A percentile compares a stretch with the other conserved stretches of the same genome.
These are phyloP conservation scores for Gryllus longicercus DNA, from an alignment of 2,888 invertebrate genomes.

Conservation along the genomic window DNA sequence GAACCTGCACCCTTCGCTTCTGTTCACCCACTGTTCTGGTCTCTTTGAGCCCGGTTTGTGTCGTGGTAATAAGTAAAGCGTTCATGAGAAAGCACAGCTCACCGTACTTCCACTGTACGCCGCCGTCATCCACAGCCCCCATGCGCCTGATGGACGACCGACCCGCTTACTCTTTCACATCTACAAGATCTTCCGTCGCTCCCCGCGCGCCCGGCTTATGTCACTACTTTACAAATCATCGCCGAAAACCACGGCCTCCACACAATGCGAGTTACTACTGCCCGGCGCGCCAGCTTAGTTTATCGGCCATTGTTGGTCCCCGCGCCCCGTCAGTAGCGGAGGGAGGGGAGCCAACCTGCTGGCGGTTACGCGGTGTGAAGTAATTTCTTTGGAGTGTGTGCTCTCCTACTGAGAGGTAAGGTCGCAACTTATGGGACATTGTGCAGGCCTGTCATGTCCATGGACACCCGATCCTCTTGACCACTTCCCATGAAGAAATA, in stretches of 20 bases:
- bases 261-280: constrained; percentile 4
- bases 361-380: background rate
- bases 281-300: background rate
- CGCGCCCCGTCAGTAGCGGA: background rate
- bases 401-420: too few species aligned
- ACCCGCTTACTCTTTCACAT: background rate
- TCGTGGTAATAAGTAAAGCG: background rate
- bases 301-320: background rate
- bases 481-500: too few species aligned
- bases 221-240: constrained; percentile 17
- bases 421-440: too few species aligned
- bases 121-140: background rate
- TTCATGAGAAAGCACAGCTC: background rate
- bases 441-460: too few species aligned
- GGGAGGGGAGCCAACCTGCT: background rate
- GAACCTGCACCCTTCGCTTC: too few species aligned
- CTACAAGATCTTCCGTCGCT: background rate
- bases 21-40: too few species aligned
- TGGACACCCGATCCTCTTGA: too few species aligned
- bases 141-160: background rate
- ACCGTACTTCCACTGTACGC: background rate
- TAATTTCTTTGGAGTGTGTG: background rate
- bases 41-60: too few species aligned
- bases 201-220: background rate
- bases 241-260: background rate